phyloP scores from a whole-genome alignment of 2,888 invertebrate genomes.

The Ferrisia virgata region DNA sequence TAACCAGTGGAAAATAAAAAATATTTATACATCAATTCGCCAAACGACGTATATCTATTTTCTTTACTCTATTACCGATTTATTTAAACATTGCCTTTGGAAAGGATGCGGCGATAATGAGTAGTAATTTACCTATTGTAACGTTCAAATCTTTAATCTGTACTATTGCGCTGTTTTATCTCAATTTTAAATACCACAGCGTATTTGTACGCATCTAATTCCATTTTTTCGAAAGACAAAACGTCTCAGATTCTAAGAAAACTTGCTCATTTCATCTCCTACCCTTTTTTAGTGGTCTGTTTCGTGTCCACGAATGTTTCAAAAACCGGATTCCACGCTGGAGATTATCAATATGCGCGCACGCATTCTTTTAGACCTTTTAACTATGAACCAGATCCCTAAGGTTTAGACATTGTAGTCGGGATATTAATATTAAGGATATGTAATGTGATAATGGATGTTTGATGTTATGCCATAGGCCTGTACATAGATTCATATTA shows the following conservation, averaged over 20 bases:
- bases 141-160: no score
- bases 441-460: background rate
- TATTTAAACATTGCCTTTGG: no score
- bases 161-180: no score
- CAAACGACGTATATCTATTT: background rate
- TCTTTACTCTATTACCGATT: background rate
- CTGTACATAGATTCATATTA: background rate
- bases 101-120: no score
- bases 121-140: no score
- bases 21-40: background rate
- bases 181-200: no score
- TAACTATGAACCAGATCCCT: background rate
- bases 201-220: no score
- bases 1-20: slow-evolving; percentile 31
- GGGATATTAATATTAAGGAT: background rate
- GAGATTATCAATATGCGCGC: background rate
- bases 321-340: background rate
- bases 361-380: background rate
- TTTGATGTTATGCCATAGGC: background rate
- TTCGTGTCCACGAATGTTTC: background rate
- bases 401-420: background rate
- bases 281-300: no score
- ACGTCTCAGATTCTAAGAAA: no score
- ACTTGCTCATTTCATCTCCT: no score
- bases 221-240: no score